Base-by-base conservation (phyloP, 2,797 vertebrate genomes). In the Gobionotothen gibberifrons region DNA sequence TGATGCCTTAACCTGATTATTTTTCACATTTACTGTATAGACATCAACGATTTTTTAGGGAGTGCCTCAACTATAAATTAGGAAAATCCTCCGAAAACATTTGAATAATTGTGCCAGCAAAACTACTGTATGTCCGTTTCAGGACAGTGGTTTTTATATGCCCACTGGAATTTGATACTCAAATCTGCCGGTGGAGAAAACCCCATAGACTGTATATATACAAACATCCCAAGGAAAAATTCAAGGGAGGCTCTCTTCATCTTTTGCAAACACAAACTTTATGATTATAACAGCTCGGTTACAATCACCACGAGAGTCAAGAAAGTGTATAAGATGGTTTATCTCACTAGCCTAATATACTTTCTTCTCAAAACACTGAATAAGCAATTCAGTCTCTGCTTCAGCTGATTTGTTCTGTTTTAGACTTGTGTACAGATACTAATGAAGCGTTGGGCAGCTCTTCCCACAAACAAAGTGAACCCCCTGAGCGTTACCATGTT, bases 371-470 rank as follows among this genome's bases (percentile, higher is more conserved):
- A 39, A 66, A 21, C 8, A 6, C 15, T 48, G 39, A 54, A 55
- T 19, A 47, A 48, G n/a, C 46, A 0, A 61, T 47, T 58, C 7
- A 36, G 32, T 36, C 32, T 36, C 32, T 36, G 10, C 51, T 40
- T 56, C n/a, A 15, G 53, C 12, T 58, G 17, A 69, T 72, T 52
- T 70, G 43, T 49, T 76, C 55, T 13, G 40, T 44, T 55, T 72
- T 48, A 54, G 53, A 69, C 46, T 76, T 72, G 60, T 86, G 81
- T 79, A 75, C 60, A 51, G 40, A 69, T n/a, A n/a, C 46, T 70
- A 70, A 76, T 68, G 32, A 83, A 78, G 78, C 84, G 51, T 3
- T 7, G 39, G 54, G 70, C 74, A 46, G 54, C 3, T 5, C 22
- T 32, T 17, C 52, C 19, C 42, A 58, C 11, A 62, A 43, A 78